Evolutionary conservation across 1,140 invertebrate species (phyloP).

Genomic region (Panagrolaimus sp.): DNA sequence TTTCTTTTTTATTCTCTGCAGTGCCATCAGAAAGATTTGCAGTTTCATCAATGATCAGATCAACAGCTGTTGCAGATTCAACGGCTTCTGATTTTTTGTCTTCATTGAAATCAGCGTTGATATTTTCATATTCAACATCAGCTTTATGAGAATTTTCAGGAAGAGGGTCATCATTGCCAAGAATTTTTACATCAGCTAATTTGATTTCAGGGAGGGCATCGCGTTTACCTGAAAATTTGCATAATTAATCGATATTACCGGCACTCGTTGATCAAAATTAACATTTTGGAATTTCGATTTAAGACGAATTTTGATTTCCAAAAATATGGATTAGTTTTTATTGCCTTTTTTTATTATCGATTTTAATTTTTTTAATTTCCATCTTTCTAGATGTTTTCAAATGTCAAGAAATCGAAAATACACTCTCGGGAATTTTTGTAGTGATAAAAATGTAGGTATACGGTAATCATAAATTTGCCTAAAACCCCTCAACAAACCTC

Average conservation of each 20-base stretch:
- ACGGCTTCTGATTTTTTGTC: not conserved
- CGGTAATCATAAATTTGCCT: not conserved
- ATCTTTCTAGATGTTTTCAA: too few relatives aligned
- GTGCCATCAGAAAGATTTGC: not conserved
- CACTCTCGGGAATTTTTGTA: too few relatives aligned
- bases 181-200: not conserved
- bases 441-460: too few relatives aligned
- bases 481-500: slow-evolving; percentile 6
- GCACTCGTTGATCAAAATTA: too few relatives aligned
- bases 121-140: not conserved
- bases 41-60: not conserved
- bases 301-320: too few relatives aligned
- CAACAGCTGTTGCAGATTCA: not conserved
- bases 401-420: too few relatives aligned
- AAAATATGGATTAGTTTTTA: too few relatives aligned
- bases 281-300: too few relatives aligned
- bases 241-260: too few relatives aligned
- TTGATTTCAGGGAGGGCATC: not conserved
- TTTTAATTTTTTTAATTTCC: too few relatives aligned
- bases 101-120: not conserved
- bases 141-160: not conserved
- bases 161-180: slow-evolving; percentile 12
- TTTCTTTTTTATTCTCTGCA: too few relatives aligned
- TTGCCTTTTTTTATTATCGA: too few relatives aligned
- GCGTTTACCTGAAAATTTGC: not conserved